These are phyloP conservation scores for Falco berigora DNA, from an alignment of 2,797 vertebrate species.

Conservation along the genomic window DNA sequence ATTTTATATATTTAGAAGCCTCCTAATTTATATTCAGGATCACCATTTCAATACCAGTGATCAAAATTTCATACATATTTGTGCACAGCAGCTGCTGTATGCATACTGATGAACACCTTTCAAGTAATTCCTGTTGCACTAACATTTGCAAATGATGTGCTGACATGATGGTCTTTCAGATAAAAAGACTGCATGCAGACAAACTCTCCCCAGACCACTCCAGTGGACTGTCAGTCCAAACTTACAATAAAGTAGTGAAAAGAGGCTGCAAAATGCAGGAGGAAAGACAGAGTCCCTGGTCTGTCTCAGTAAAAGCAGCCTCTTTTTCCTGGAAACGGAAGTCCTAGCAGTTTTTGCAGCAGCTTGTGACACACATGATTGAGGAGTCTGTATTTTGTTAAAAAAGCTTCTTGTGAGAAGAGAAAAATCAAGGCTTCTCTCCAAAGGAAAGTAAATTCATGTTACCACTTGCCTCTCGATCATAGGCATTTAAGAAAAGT, in stretches of 20 bases:
- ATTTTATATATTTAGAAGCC: not conserved
- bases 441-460: not conserved
- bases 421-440: not conserved
- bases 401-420: not conserved
- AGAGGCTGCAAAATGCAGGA: not conserved
- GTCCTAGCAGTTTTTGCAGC: not conserved
- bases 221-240: not conserved
- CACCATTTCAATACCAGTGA: constrained; percentile 30
- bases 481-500: not conserved
- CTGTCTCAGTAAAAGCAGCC: not conserved
- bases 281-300: not conserved
- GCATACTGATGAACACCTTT: constrained; percentile 43
- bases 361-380: not conserved
- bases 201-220: not conserved
- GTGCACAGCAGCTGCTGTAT: constrained; percentile 5
- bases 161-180: not conserved
- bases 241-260: not conserved
- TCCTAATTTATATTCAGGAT: constrained; percentile 50
- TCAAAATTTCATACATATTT: constrained; percentile 58
- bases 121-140: not conserved
- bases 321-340: not conserved
- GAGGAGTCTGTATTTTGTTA: not conserved
- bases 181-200: not conserved
- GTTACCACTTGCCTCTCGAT: not conserved
- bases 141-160: not conserved